Percentiles rank a stretch among this genome's conserved stretches.
Evolutionary conservation across 1,140 invertebrate species (phyloP).

Genomic region (Aphelinus certus): DNA sequence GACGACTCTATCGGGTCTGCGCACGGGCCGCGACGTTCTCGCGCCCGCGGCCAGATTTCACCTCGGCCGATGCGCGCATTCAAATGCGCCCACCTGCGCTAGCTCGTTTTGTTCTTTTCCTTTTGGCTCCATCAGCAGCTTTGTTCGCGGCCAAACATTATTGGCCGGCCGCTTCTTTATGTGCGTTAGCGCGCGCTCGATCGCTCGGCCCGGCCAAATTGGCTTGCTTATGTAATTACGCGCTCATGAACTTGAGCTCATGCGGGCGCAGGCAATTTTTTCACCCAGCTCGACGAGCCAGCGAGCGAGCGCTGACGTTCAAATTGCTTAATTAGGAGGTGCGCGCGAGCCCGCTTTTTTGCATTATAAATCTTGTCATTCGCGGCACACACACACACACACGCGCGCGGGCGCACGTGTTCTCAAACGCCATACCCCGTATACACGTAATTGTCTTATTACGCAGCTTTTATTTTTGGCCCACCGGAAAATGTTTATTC

Average conservation of each 20-base stretch:
- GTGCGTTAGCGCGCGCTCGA: slow-evolving; percentile 16
- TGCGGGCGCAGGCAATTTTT: slow-evolving; percentile 10
- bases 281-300: not conserved
- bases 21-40: too few species aligned
- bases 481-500: too few species aligned
- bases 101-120: too few species aligned
- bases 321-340: slow-evolving; percentile 34
- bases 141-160: too few species aligned
- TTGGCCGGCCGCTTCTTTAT: slow-evolving; percentile 13
- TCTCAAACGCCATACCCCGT: too few species aligned
- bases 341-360: slow-evolving; percentile 6
- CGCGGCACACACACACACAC: not conserved
- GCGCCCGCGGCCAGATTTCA: too few species aligned
- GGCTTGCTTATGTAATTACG: slow-evolving; percentile 22
- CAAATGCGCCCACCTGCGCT: too few species aligned
- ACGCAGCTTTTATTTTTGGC: too few species aligned
- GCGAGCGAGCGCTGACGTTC: slow-evolving; percentile 2
- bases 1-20: too few species aligned
- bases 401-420: not conserved
- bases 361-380: slow-evolving; percentile 34
- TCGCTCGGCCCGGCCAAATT: slow-evolving; percentile 4
- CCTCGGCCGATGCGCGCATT: too few species aligned
- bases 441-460: too few species aligned
- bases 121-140: too few species aligned
- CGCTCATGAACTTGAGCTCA: slow-evolving; percentile 8